Percentiles rank a stretch among this genome's conserved stretches.
phyloP scores from a whole-genome alignment of 1,140 invertebrate species.

The Drosophila equinoxialis region DNA sequence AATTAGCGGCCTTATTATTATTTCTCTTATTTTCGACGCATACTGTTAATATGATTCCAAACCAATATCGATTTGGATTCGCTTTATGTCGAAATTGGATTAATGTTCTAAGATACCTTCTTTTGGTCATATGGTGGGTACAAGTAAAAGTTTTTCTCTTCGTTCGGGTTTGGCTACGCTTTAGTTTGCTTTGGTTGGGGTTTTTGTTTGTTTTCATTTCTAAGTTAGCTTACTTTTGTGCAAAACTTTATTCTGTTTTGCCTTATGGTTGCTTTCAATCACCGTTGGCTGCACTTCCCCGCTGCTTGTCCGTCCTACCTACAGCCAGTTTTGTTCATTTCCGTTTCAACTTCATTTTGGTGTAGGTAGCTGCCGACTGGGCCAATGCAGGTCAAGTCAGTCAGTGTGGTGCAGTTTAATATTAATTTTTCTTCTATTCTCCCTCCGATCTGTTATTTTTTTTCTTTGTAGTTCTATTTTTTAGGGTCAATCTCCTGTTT shows the following conservation, averaged over 20 bases:
- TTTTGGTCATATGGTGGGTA: background rate
- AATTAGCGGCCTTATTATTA: too few relatives aligned
- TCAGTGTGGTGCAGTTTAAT: conserved; percentile 56
- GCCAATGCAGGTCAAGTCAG: conserved; percentile 63
- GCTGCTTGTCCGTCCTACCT: background rate
- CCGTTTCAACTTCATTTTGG: conserved; percentile 57
- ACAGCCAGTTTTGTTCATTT: conserved; percentile 61
- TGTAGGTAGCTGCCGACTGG: conserved; percentile 21
- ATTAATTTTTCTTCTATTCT: conserved; percentile 51
- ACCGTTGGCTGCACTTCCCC: conserved; percentile 17
- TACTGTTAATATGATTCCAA: too few relatives aligned
- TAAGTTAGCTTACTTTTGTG: conserved; percentile 68
- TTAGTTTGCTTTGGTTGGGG: conserved; percentile 40
- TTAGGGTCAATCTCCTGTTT: conserved; percentile 44
- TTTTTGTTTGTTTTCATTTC: conserved; percentile 66
- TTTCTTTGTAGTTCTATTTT: background rate
- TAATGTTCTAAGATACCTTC: background rate
- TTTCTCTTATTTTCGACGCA: too few relatives aligned
- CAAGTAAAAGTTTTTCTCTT: conserved; percentile 18
- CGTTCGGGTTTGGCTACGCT: conserved; percentile 21
- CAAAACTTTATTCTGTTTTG: conserved; percentile 49
- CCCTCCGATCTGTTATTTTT: background rate
- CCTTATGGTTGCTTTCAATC: conserved; percentile 61
- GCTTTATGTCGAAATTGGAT: too few relatives aligned
- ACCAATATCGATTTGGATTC: too few relatives aligned